A percentile compares a stretch with the other conserved stretches of the same genome.
These are phyloP conservation scores for Dryobotodes eremita DNA, from an alignment of 2,888 invertebrate species.

Conservation along the genomic window DNA sequence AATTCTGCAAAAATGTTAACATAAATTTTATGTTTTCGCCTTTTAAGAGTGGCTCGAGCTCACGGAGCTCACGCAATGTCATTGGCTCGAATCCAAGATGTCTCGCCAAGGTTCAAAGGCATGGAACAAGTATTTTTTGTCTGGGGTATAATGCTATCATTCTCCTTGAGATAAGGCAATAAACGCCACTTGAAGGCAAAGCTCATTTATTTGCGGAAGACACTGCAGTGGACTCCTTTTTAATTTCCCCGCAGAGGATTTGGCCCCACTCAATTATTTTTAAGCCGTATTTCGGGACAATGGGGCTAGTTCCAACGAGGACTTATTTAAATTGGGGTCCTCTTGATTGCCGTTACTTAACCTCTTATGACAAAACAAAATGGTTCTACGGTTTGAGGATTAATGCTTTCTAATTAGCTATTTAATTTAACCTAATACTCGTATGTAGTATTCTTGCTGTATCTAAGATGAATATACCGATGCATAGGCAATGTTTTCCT, in stretches of 20 bases:
- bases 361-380: slow-evolving; percentile 45
- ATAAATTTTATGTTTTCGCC: slow-evolving; percentile 70
- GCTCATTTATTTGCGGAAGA: slow-evolving; percentile 84
- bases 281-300: slow-evolving; percentile 70
- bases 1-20: slow-evolving; percentile 61
- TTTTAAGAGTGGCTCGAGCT: slow-evolving; percentile 77
- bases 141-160: slow-evolving; percentile 83
- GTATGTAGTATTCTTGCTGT: too few species aligned
- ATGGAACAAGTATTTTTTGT: slow-evolving; percentile 83
- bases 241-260: slow-evolving; percentile 77
- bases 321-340: slow-evolving; percentile 58
- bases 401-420: neutral
- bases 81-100: slow-evolving; percentile 87
- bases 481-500: neutral
- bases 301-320: slow-evolving; percentile 53
- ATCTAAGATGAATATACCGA: too few species aligned
- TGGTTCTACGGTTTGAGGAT: neutral
- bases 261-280: slow-evolving; percentile 79
- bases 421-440: neutral
- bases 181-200: slow-evolving; percentile 87
- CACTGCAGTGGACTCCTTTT: slow-evolving; percentile 82
- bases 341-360: slow-evolving; percentile 43
- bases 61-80: slow-evolving; percentile 80
- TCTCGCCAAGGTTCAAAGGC: slow-evolving; percentile 89
- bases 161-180: slow-evolving; percentile 87